Evolutionary conservation across 2,113 vertebrate genomes (phyloP), one percentile per base, ranked within the genome.

Genomic region (Hippolais icterina): DNA sequence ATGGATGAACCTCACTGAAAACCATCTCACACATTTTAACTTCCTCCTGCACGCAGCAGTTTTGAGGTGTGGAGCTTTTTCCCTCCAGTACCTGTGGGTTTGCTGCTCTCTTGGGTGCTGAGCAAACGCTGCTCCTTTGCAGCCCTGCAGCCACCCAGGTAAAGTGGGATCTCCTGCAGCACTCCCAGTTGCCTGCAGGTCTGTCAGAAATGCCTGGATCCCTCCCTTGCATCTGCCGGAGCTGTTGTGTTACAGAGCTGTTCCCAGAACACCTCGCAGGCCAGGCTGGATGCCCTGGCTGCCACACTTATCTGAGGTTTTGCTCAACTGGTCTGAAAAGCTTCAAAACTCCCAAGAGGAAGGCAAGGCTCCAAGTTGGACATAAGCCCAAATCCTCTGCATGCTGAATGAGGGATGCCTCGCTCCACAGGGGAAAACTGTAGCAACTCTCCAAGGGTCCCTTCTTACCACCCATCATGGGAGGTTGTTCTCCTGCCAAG

Each of bases 281-380:
- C 70, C 76, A 15, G 52, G 70, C 57, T 69, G 59, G 54, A 33
- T 8, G 21, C 42, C 52, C 21, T 59, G 49, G 60, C 75, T 87
- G 74, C 49, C 70, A 39, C 46, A 63, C 42, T 54, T 89, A 89
- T 46, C 92, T 69, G 50, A 53, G 11, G 12, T 50, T 96, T 87
- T 85, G 49, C n/a, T 90, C 70, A 87, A n/a, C 74, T 63, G 70
- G 17, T 82, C 69, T 4, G 9, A 93, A 87, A 60, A 84, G 47
- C 52, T 94, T 78, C 70, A 63, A 87, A 92, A 90, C 56, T 37
- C 42, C 35, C 56, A 37, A 78, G 50, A 78, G 25, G 24, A 93
- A 7, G 47, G 64, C 59, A 81, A 74, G 60, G 60, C n/a, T 91
- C 56, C 3, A 2, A 87, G 65, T 4, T 8, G 1, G 61, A 64